Conservation (phyloP, 2,797 vertebrate species). For the Dallia pectoralis region DNA sequence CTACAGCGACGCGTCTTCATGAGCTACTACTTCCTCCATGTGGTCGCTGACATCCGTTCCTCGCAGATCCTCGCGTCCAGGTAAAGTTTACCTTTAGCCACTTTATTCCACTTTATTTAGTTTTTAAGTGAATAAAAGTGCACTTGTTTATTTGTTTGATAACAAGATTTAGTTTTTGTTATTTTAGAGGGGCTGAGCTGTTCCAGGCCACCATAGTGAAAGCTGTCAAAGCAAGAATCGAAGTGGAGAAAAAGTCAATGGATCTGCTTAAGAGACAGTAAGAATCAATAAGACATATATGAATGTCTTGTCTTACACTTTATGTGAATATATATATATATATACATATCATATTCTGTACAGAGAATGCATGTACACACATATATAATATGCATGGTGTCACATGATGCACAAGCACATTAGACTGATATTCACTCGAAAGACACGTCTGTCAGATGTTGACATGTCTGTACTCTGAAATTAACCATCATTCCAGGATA, state of each 20-base stretch:
- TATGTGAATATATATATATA: too few species aligned
- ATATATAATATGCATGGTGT: neutral
- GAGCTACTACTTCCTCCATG: conserved; percentile 94
- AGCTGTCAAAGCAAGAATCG: conserved; percentile 89
- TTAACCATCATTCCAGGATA: too few species aligned
- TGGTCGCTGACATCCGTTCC: conserved; percentile 90
- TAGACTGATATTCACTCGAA: too few species aligned
- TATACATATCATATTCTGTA: neutral
- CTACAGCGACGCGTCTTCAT: conserved; percentile 93
- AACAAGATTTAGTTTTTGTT: neutral
- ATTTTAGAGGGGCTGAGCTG: conserved; percentile 87
- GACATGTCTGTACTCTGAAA: too few species aligned
- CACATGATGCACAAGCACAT: too few species aligned
- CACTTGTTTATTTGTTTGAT: neutral
- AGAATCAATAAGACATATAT: conserved; percentile 44
- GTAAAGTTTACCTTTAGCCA: conserved; percentile 56
- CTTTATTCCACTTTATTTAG: neutral
- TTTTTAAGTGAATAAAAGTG: neutral
- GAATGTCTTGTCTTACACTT: too few species aligned
- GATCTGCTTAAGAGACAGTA: conserved; percentile 96
- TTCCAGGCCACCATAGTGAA: conserved; percentile 94
- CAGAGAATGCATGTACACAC: neutral
- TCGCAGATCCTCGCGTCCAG: conserved; percentile 92
- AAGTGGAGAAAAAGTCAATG: conserved; percentile 95
- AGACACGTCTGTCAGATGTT: too few species aligned